Evolutionary conservation across 2,888 invertebrate genomes (phyloP), one percentile per base, ranked within the genome.

Genomic region (Acleris literana): DNA sequence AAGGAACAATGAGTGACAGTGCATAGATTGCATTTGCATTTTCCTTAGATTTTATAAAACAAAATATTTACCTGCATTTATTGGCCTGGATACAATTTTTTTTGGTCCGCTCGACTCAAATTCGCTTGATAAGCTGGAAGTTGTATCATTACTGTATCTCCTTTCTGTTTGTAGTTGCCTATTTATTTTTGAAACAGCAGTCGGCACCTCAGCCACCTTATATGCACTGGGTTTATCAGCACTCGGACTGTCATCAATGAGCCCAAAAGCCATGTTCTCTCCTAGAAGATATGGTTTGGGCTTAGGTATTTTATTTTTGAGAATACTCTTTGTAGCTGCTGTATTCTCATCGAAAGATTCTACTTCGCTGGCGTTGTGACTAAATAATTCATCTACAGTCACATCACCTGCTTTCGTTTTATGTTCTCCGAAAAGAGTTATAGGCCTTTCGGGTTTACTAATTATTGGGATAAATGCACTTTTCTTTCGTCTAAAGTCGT

Each of bases 201-300:
- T 83, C 58, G 81, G 74, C 59, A 79, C 80, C 68, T 71, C 69
- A 44, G 70, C 66, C 63, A 69, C 70, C 56, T 72, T 74, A 48
- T 69, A 64, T 56, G 72, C 68, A 69, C 76, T 76, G 68, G 79
- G 70, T 55, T 68, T 75, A 59, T 39, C 60, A 51, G 33, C 43
- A 56, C 74, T 76, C 59, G 69, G 64, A 69, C 74, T 66, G 72
- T 80, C 76, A 71, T 75, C 73, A 56, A 75, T 69, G 51, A 72
- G 69, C 83, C 92, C 90, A 83, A 92, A 85, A 68, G 88, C 93
- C 78, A 94, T 93, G 83, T 94, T 94, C 81, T 95, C 95, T 60
- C 95, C 96, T 76, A 96, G 89, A 80, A 95, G 94, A 88, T 96
- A 96, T 74, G 96, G 95, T 83, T 94, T 95, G 77, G 96, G 96